These are phyloP conservation scores for Chaunax sp. DNA, from an alignment of 2,797 vertebrate genomes.

Conservation along the genomic window DNA sequence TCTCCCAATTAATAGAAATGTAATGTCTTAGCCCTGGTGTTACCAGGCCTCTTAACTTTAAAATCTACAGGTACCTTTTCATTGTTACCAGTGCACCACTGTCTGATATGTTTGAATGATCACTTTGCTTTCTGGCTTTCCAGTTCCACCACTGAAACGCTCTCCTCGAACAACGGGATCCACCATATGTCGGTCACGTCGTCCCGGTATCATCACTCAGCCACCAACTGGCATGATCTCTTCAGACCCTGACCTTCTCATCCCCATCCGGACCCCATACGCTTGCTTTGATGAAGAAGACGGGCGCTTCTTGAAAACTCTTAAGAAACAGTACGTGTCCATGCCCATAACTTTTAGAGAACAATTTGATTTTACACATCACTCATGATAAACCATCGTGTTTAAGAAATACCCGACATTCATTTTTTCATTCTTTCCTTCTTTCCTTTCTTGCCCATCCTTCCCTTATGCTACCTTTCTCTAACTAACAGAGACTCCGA, in stretches of 20 bases:
- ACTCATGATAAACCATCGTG: background rate
- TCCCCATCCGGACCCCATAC: slow-evolving; percentile 89
- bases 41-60: background rate
- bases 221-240: slow-evolving; percentile 83
- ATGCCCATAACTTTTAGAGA: slow-evolving; percentile 1
- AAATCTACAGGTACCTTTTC: background rate
- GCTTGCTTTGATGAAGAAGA: slow-evolving; percentile 90
- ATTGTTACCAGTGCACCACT: background rate
- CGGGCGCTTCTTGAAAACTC: slow-evolving; percentile 87
- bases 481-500: slow-evolving; percentile 86
- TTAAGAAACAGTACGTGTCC: slow-evolving; percentile 90
- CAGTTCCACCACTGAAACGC: slow-evolving; percentile 88
- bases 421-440: slow-evolving; percentile 8
- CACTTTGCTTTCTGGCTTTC: slow-evolving; percentile 25
- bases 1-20: too few relatives aligned
- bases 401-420: background rate
- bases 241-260: slow-evolving; percentile 93
- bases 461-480: slow-evolving; percentile 1
- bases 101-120: background rate
- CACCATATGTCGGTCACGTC: slow-evolving; percentile 88
- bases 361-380: background rate
- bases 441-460: background rate
- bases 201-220: slow-evolving; percentile 84
- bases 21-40: background rate
- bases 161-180: slow-evolving; percentile 86